phyloP scores from a whole-genome alignment of 2,888 invertebrate species.

The Anthophora plumipes region DNA sequence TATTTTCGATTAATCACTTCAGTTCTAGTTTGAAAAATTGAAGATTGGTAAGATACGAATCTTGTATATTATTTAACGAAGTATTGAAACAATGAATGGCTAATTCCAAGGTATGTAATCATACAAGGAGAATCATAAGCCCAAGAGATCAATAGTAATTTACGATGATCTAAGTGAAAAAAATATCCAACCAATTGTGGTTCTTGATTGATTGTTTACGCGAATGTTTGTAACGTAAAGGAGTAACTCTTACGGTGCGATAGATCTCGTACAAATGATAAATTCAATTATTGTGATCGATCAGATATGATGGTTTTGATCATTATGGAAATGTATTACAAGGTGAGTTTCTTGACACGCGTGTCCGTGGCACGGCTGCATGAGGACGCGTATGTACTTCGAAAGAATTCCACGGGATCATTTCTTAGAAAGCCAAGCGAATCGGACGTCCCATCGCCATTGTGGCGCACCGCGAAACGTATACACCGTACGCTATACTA shows the following conservation, averaged over 20 bases:
- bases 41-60: too few species aligned
- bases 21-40: too few species aligned
- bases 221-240: neutral
- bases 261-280: neutral
- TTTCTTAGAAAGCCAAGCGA: conserved; percentile 24
- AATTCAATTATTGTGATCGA: conserved; percentile 24
- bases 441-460: conserved; percentile 17
- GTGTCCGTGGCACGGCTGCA: neutral
- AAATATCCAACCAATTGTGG: neutral
- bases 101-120: too few species aligned
- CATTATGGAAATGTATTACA: conserved; percentile 31
- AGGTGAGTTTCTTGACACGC: conserved; percentile 26
- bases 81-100: too few species aligned
- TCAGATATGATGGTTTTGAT: conserved; percentile 11
- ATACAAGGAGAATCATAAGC: too few species aligned
- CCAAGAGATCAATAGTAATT: neutral
- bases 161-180: neutral
- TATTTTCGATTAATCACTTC: too few species aligned
- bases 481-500: conserved; percentile 4
- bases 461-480: conserved; percentile 1
- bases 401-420: conserved; percentile 13
- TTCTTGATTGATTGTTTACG: neutral
- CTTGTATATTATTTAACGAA: too few species aligned
- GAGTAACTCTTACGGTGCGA: neutral
- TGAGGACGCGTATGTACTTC: neutral